Evolutionary conservation across 1,140 invertebrate species (phyloP).

Genomic region (Formica exsecta): DNA sequence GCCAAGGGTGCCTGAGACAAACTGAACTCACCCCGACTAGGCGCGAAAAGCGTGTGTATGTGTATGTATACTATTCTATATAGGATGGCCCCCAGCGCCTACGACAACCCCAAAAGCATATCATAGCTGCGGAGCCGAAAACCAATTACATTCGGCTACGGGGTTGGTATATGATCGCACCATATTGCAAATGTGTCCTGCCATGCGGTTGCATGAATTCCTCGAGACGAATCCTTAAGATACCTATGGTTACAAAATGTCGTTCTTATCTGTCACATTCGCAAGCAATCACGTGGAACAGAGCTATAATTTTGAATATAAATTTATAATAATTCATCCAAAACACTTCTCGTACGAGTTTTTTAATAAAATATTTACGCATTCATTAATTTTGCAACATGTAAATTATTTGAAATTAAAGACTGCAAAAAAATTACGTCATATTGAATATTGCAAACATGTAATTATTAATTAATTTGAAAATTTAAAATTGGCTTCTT

Average conservation of each 20-base stretch:
- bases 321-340: neutral
- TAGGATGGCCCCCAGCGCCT: constrained; percentile 64
- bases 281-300: neutral
- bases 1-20: constrained; percentile 80
- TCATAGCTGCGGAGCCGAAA: constrained; percentile 83
- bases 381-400: neutral
- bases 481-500: neutral
- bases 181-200: constrained; percentile 80
- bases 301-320: neutral
- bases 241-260: neutral
- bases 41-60: constrained; percentile 61
- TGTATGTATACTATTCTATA: constrained; percentile 41
- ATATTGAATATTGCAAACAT: neutral
- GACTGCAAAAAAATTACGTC: neutral
- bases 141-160: constrained; percentile 83
- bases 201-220: constrained; percentile 78
- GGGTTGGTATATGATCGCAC: constrained; percentile 76
- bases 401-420: neutral
- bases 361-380: neutral
- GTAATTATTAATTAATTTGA: neutral
- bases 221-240: constrained; percentile 45
- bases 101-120: constrained; percentile 71
- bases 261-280: constrained; percentile 2
- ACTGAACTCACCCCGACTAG: constrained; percentile 79
- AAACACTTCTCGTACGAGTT: neutral